Conservation (phyloP, 1,140 invertebrate species). For the Caenorhabditis briggsae region DNA sequence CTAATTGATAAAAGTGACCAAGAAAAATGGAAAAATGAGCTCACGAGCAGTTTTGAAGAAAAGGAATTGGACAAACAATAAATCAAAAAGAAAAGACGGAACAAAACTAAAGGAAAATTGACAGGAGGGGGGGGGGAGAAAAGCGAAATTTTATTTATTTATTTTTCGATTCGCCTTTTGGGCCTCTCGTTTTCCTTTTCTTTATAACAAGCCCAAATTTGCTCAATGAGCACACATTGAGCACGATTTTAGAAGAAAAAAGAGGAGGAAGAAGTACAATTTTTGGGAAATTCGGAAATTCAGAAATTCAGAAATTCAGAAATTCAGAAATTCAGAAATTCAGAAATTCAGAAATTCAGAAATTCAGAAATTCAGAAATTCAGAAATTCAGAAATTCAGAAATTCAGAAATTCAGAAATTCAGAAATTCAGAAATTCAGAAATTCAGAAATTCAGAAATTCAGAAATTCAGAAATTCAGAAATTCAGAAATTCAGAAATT, state of each 20-base stretch:
- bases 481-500: no score
- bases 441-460: no score
- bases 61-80: slow-evolving; percentile 27
- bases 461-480: no score
- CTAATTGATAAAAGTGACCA: neutral
- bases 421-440: no score
- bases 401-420: no score
- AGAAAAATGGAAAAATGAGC: neutral
- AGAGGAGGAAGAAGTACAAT: neutral
- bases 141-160: slow-evolving; percentile 50
- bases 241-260: slow-evolving; percentile 2
- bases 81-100: slow-evolving; percentile 3
- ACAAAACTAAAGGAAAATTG: slow-evolving; percentile 17
- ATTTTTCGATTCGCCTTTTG: slow-evolving; percentile 24
- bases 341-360: neutral
- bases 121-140: neutral
- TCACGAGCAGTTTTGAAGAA: neutral
- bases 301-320: no score
- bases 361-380: no score
- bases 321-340: no score
- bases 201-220: slow-evolving; percentile 40
- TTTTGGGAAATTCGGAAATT: neutral
- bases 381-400: no score
- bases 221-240: slow-evolving; percentile 41
- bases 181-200: neutral